Base-by-base conservation (phyloP, 2,113 vertebrate genomes). In the Hyaena hyaena region DNA sequence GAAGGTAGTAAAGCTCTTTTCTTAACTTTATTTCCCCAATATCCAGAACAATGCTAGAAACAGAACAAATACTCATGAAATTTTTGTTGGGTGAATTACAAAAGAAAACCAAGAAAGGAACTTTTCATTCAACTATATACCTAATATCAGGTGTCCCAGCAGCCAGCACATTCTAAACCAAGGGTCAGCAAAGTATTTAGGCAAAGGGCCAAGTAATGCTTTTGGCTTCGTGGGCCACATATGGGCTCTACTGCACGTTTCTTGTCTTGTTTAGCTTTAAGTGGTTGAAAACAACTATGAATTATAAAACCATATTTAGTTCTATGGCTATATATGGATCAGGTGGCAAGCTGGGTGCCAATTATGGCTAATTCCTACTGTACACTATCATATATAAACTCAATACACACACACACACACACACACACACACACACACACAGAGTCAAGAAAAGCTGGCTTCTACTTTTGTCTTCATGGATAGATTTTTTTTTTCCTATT, bases 261-360 rank as follows among this genome's bases (percentile, higher is more conserved):
- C 23, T n/a, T 65, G 6, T 77, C 88, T 94, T 81, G 65, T 55
- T 89, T 68, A 17, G 31, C 23, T 28, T 87, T 76, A 82, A 90
- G 24, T 69, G n/a, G 9, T 21, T 66, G 63, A 76, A 21, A 69
- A 76, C 39, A 82, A 76, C 33, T 16, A 89, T 12, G 80, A 79
- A 93, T 7, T 23, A 4, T 90, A 87, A 96, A 97, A 87, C 33
- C 7, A 33, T 82, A 69, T 73, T 89, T 63, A 71, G 43, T n/a
- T 74, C 55, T 79, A 35, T 31, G 23, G 48, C 24, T 71, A 63
- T 7, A 68, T 24, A 8, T 4, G 33, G 74, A 86, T 86, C 6
- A 84, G 31, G 24, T 69, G 17, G 33, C 23, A 90, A 12, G 11
- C 43, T 65, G 76, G n/a, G 82, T 50, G 26, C 19, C 39, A 10